Evolutionary conservation across 2,888 invertebrate genomes (phyloP).

Genomic region (Saturnia pavonia): DNA sequence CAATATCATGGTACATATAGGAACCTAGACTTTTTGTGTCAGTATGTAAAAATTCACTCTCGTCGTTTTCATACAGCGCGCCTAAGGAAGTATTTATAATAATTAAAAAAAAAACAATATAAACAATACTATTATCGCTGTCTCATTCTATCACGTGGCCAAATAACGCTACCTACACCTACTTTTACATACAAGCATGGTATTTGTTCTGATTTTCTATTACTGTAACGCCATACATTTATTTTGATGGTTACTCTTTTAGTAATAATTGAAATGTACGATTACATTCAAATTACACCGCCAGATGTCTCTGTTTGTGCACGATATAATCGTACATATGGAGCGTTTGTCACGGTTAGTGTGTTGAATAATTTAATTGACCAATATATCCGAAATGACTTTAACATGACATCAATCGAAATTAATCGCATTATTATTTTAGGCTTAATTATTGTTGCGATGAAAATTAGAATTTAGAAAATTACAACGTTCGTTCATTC

Average conservation of each 20-base stretch:
- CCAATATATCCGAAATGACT: background rate
- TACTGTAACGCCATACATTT: no score
- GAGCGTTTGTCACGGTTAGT: slow-evolving; percentile 7
- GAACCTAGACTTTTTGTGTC: no score
- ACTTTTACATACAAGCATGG: no score
- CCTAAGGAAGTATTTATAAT: no score
- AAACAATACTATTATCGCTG: background rate
- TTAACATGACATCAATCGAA: background rate
- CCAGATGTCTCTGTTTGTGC: slow-evolving; percentile 6
- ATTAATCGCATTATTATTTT: background rate
- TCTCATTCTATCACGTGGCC: background rate
- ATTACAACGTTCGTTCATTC: background rate
- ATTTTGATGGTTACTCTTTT: no score
- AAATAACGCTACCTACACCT: background rate
- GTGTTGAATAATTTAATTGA: slow-evolving; percentile 5
- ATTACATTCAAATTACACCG: slow-evolving; percentile 4
- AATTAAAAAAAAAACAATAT: background rate
- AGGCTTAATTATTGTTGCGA: background rate
- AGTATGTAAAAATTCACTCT: no score
- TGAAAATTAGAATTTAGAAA: background rate
- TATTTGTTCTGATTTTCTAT: no score
- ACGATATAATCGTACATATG: slow-evolving; percentile 1
- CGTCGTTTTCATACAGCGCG: no score
- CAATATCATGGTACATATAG: no score
- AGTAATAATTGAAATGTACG: background rate